Evolutionary conservation across 2,797 vertebrate genomes (phyloP), one percentile per base, ranked within the genome.

Genomic region (Clarias platycephalus): DNA sequence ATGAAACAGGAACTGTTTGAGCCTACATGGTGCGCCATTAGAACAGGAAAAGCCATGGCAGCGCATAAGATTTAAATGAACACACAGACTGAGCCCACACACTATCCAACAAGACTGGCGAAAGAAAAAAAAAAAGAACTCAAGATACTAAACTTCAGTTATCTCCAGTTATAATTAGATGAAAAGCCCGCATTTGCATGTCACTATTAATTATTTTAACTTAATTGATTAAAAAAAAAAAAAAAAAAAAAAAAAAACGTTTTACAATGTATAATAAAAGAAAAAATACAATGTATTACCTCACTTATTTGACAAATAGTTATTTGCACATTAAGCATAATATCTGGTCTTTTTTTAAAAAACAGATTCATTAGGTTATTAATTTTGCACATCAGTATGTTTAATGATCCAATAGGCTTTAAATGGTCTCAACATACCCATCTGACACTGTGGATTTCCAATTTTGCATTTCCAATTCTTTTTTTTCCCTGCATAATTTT

Each of bases 1-100:
- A 80, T 83, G 28, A 79, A 82, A 77, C 75, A 86, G 55, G 81
- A 70, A 71, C 75, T 84, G 90, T 88, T 89, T 89, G 82, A 89
- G 89, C 85, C 78, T 84, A 66, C 70, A 84, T 79, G 37, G 77
- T 64, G 77, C 37, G 1, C 60, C 62, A 63, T 72, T 80, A 74
- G 70, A 31, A 64, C 62, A 68, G 44, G 40, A 62, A 76, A 85
- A 64, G 57, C 60, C 63, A 64, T 76, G 68, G 72, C 84, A 63
- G 80, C 57, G 77, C 79, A 37, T 62, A 34, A 26, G 70, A 66
- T 58, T 86, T 80, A 81, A 80, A 84, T 83, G 44, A 85, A 70
- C 34, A 75, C 26, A 75, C 26, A 70, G 63, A 34, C 71, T 16
- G 20, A 72, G 40, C 55, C 74, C 81, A 83, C 85, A 79, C 66